Base-by-base conservation (phyloP, 2,113 vertebrate species). In the Cyanoliseus patagonus region DNA sequence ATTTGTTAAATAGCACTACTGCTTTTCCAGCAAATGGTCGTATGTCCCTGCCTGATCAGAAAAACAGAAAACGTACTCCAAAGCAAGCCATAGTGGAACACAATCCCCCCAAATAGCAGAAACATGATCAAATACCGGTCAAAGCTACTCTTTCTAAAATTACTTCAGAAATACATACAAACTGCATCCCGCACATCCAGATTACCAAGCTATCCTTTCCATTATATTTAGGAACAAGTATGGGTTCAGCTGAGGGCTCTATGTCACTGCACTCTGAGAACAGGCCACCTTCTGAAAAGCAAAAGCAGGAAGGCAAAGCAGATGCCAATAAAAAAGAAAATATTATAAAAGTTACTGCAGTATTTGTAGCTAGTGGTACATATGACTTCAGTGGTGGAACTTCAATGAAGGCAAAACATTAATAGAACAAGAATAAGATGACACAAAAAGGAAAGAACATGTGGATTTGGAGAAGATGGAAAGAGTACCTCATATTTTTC, bases 151-250 rank as follows among this genome's bases (percentile, higher is more conserved):
- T 62, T 66, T 44, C 27, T 57, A 37, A 80, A 77, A 57, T 64
- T 4, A 7, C 17, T 62, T 28, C 41, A 83, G 80, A 47, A 83
- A 44, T 11, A 14, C 7, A 33, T 4, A 39, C 15, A 7, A 16
- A 24, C 10, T 24, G 22, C 23, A 33, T 23, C 18, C 41, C 19
- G 17, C 10, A 41, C 22, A 23, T 16, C 20, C 39, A 24, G 35
- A 66, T 0, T 33, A 17, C 9, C 79, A 23, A 44, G 33, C 1
- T 4, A 28, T 14, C 20, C 14, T 68, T 69, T 24, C 33, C 30
- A 22, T 2, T 22, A 19, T 2, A 18, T 8, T 28, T 41, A 33
- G 27, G 39, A 82, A 27, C 3, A 5, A 0, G 5, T 5, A 8
- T 1, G 8, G 11, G 7, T 16, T 25, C 39, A 83, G 67, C 42